Base-by-base conservation (phyloP, 2,113 vertebrate genomes). In the Percina caprodes region DNA sequence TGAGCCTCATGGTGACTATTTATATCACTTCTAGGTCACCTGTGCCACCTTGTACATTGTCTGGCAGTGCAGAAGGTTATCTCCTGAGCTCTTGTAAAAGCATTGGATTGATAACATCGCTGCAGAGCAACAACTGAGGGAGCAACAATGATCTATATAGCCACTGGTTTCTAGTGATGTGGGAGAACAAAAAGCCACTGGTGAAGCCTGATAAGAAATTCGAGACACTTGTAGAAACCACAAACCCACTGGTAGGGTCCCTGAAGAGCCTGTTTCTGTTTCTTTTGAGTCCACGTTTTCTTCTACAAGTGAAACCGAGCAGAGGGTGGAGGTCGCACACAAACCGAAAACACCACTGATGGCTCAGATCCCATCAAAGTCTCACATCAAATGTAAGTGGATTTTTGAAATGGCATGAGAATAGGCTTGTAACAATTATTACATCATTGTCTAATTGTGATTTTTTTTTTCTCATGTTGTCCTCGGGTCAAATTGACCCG, bases 51-150 rank as follows among this genome's bases (percentile, higher is more conserved):
- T 49, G n/a, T 72, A 35, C 56, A 54, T 62, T 76, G 49, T 70
- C 46, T 6, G 3, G 61, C 35, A 11, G 55, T 18, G 21, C 45
- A 42, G 79, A 62, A 23, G 77, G 66, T 84, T 65, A 69, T 74
- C 79, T 79, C 9, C 60, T 18, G 61, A 82, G 75, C 63, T 70
- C 24, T 21, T 74, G 33, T 70, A 70, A 85, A 65, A 70, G 59
- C 69, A 30, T 3, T 12, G 19, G 21, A 48, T 42, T 59, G 52
- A 79, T 80, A 35, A 46, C 59, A 69, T 54, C 11, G 10, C 46
- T 21, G 21, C 15, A 48, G 39, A 74, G 65, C 30, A 30, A 48
- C 14, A 1, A 67, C 52, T 2, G 58, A 3, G 7, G 4, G 33
- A 67, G 69, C 81, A 49, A 2, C 11, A 21, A 0, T 1, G 6